Evolutionary conservation across 2,797 vertebrate species (phyloP).

Genomic region (Carcharodon carcharias): DNA sequence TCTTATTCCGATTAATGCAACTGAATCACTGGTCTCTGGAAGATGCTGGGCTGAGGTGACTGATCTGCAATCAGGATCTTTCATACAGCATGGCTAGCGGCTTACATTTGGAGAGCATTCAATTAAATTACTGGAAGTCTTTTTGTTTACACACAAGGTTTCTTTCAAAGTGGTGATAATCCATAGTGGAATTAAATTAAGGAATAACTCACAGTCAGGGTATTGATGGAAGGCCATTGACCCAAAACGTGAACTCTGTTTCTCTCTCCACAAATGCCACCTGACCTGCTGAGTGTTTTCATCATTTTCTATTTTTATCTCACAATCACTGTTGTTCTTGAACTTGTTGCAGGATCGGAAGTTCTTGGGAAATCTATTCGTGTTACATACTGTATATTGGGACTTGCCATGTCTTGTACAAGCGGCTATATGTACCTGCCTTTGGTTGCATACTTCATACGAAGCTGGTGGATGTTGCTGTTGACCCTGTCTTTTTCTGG

Average conservation of each 20-base stretch:
- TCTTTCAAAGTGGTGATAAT: not conserved
- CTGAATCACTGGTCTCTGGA: too few relatives aligned
- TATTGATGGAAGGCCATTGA: too few relatives aligned
- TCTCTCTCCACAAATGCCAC: too few relatives aligned
- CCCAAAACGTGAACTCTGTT: too few relatives aligned
- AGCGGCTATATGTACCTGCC: not conserved
- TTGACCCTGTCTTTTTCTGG: not conserved
- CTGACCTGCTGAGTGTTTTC: too few relatives aligned
- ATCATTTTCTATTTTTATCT: not conserved
- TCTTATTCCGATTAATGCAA: not conserved
- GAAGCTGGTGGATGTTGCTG: not conserved
- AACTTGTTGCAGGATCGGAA: not conserved
- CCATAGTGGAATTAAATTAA: not conserved
- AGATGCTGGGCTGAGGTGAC: not conserved
- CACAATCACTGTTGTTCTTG: not conserved
- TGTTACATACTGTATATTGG: not conserved
- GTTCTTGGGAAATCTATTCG: not conserved
- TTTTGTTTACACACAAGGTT: not conserved
- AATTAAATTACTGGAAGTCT: not conserved
- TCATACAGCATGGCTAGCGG: not conserved
- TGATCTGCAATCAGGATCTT: not conserved
- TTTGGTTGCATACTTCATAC: not conserved
- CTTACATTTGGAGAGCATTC: not conserved
- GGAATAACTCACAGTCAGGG: not conserved
- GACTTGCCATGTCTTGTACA: not conserved